Evolutionary conservation across 2,888 invertebrate species (phyloP), one percentile per base, ranked within the genome.

Genomic region (Lithosia quadra): DNA sequence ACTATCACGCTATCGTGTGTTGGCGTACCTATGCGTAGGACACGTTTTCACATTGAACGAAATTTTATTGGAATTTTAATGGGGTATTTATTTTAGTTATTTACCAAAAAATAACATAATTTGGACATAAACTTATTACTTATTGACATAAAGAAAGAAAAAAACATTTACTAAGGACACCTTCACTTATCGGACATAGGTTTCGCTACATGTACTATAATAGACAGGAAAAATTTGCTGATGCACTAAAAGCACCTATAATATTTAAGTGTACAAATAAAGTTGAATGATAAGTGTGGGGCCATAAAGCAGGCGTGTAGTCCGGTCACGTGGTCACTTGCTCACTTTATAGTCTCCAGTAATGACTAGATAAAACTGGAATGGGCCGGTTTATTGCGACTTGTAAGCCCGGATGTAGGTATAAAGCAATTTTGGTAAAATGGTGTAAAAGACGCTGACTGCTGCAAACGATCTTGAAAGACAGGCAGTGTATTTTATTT

Each of bases 281-380:
- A 79, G 78, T 77, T 82, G 80, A 78, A 79, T 82, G 79, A 82
- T 82, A 77, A 79, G 82, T 82, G 80, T 82, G 71, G 58, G 69
- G 82, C 75, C 70, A 77, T 79, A 82, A 82, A 80, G 70, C 58
- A 73, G 64, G 80, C 70, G 72, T 75, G 65, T 71, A 79, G 72
- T 79, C 79, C 68, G 67, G 79, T 79, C 79, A 79, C 79, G 82
- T 82, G 82, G 82, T 68, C 77, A 71, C 69, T 80, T 69, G 80
- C 82, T 72, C 79, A 71, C 75, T 79, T 79, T 79, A 79, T 82
- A 72, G 75, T 73, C 67, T 70, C 67, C 73, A 68, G 82, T 79
- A 79, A 79, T 82, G 79, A 82, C 82, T 80, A 80, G 82, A 82
- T 79, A 80, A 79, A 79, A 79, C 80, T 69, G 80, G 70, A 82